These are phyloP conservation scores for Ophiodon elongatus DNA, from an alignment of 2,113 vertebrate genomes.

Conservation along the genomic window DNA sequence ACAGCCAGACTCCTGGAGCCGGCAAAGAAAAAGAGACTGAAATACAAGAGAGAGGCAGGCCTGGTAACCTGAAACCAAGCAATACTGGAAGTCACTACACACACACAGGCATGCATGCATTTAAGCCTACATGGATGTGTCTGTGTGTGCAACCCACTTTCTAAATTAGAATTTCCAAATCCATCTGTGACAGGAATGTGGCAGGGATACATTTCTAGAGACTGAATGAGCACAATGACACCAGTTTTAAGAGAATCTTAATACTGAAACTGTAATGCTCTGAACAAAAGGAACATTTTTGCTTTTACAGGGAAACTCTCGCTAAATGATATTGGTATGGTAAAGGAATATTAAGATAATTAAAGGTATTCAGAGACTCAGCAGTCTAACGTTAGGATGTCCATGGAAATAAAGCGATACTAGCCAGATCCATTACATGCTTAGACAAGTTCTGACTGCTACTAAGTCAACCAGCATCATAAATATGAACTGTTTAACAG, in stretches of 20 bases:
- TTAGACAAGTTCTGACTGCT: not conserved
- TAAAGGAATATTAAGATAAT: too few relatives aligned
- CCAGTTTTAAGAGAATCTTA: slow-evolving; percentile 13
- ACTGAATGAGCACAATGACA: slow-evolving; percentile 38
- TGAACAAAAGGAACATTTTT: not conserved
- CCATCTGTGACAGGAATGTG: slow-evolving; percentile 69
- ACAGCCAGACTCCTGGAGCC: slow-evolving; percentile 82
- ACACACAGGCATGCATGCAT: slow-evolving; percentile 62
- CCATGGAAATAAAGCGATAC: not conserved
- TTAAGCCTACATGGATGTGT: slow-evolving; percentile 32
- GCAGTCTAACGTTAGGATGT: not conserved
- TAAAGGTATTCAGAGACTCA: not conserved
- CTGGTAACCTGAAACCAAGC: slow-evolving; percentile 74
- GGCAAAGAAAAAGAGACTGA: slow-evolving; percentile 64
- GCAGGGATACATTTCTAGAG: slow-evolving; percentile 43
- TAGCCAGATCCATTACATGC: not conserved
- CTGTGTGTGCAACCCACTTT: slow-evolving; percentile 49
- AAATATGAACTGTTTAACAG: not conserved
- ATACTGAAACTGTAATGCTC: not conserved
- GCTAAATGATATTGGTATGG: not conserved
- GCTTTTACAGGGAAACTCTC: not conserved
- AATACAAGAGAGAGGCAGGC: slow-evolving; percentile 62
- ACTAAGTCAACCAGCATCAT: not conserved
- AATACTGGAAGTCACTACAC: slow-evolving; percentile 68
- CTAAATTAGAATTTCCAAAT: slow-evolving; percentile 76